Evolutionary conservation across 2,888 invertebrate genomes (phyloP).

Genomic region (Mythimna impura): DNA sequence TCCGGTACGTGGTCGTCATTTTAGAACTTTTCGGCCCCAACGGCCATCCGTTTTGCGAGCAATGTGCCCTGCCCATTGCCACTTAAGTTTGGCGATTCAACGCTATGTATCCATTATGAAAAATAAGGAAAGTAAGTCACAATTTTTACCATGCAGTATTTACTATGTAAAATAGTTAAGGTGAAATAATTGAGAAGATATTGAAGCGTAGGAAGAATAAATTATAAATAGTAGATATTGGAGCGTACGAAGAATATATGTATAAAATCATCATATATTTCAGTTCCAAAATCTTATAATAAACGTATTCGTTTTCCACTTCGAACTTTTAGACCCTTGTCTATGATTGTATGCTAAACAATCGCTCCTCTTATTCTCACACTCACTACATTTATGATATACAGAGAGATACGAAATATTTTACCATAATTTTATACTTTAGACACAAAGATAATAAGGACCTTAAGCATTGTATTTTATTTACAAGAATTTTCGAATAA

Average conservation of each 20-base stretch:
- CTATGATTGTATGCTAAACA: constrained; percentile 42
- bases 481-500: constrained; percentile 8
- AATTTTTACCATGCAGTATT: too few relatives aligned
- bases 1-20: too few relatives aligned
- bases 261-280: constrained; percentile 7
- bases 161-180: too few relatives aligned
- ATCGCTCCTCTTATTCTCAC: too few relatives aligned
- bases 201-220: too few relatives aligned
- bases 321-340: not conserved
- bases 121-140: not conserved
- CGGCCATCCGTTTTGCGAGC: too few relatives aligned
- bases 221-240: not conserved
- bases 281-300: constrained; percentile 7
- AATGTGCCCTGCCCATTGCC: too few relatives aligned
- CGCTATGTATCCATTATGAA: not conserved
- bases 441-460: constrained; percentile 3
- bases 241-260: not conserved
- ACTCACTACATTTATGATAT: constrained; percentile 24
- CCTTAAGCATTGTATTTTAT: constrained; percentile 16
- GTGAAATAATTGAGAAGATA: too few relatives aligned
- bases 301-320: constrained; percentile 3
- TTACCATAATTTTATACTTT: constrained; percentile 48
- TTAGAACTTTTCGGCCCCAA: too few relatives aligned
- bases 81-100: too few relatives aligned
- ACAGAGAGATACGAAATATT: constrained; percentile 34